Evolutionary conservation across 2,888 invertebrate species (phyloP), one percentile per base, ranked within the genome.

Genomic region (Clitarchus hookeri): DNA sequence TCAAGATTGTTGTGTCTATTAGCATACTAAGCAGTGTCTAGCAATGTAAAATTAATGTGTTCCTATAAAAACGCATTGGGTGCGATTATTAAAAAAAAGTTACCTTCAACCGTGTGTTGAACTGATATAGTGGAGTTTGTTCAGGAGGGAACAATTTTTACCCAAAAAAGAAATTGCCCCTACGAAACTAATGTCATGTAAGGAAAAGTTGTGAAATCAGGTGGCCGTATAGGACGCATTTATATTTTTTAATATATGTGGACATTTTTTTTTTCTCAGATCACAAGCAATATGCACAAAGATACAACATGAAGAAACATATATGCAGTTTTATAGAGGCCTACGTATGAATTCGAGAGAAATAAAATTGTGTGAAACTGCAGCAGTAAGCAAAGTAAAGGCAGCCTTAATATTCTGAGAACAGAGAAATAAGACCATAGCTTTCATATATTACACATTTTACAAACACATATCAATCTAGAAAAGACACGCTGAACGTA

Each of bases 41-140:
- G 65, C n/a, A 65, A 65, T 65, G 65, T 65, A 23, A 65, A 65
- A 11, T 53, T 87, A 65, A 86, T 86, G 86, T 87, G 87, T 87
- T 87, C 87, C 87, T 87, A 87, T 87, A 85, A 85, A 78, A 83
- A 85, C 44, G 83, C 83, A 87, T 85, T 82, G 48, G 85, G 86
- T 87, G 87, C 86, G 86, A 87, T 87, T 25, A 84, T 85, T 79
- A 83, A 36, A 87, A 83, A 36, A 87, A 84, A 87, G 87, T 87
- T 87, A 87, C 87, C 87, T 85, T 85, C 82, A 85, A 85, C 77
- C 85, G 65, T 11, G 65, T 65, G 65, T 65, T 65, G 65, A 65
- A 54, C 12, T 84, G 84, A 48, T 65, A 53, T 53, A 65, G 65
- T 8, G 6, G 19, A 23, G 11, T 65, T 65, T 65, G 16, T 65